These are phyloP conservation scores for Brachionus koreanus DNA, from an alignment of 1,140 invertebrate genomes.

Conservation along the genomic window DNA sequence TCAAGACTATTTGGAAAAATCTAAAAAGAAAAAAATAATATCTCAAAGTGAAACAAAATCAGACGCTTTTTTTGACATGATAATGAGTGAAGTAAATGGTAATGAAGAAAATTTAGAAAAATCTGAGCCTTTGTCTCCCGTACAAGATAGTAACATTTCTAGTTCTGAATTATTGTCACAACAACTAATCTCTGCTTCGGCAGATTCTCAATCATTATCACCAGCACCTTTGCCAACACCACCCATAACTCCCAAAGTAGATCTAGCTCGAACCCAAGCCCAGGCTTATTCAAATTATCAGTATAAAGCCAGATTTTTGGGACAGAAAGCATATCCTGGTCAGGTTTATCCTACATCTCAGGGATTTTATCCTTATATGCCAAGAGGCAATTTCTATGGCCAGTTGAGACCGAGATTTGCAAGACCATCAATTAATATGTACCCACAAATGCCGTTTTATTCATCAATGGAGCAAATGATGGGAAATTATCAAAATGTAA, in stretches of 20 bases:
- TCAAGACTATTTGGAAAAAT: constrained; percentile 11
- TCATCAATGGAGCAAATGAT: neutral
- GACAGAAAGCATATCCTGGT: neutral
- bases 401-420: neutral
- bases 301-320: neutral
- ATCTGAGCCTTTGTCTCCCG: neutral
- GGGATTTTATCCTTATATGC: neutral
- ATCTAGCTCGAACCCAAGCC: neutral
- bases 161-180: constrained; percentile 27
- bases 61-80: constrained; percentile 22
- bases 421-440: neutral
- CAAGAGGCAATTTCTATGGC: neutral
- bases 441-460: neutral
- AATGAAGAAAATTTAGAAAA: neutral
- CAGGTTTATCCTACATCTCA: neutral
- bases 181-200: neutral
- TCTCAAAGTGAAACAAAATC: neutral
- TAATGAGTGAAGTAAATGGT: neutral
- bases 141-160: constrained; percentile 31
- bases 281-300: neutral
- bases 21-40: neutral
- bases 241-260: neutral
- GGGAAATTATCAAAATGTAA: neutral
- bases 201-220: neutral
- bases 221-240: neutral